phyloP scores from a whole-genome alignment of 2,888 invertebrate species.

The Diabrotica balteata region DNA sequence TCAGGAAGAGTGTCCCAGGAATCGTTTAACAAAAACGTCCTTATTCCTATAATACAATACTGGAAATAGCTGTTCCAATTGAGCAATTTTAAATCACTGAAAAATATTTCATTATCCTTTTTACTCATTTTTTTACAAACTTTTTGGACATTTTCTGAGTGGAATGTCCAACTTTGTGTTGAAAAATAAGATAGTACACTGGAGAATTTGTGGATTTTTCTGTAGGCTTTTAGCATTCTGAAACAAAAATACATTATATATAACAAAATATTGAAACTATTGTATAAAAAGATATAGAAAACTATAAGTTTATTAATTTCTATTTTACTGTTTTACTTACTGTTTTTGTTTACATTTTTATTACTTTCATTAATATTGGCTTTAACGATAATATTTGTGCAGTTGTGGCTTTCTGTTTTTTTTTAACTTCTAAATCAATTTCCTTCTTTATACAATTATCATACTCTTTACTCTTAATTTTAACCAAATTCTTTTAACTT shows the following conservation, averaged over 20 bases:
- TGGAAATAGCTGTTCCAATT: slow-evolving; percentile 78
- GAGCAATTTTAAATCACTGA: slow-evolving; percentile 77
- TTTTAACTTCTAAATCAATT: no score
- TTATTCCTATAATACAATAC: slow-evolving; percentile 75
- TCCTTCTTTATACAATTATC: no score
- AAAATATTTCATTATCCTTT: slow-evolving; percentile 68
- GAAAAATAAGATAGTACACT: slow-evolving; percentile 79
- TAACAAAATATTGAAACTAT: no score
- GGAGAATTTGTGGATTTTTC: slow-evolving; percentile 80
- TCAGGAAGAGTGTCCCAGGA: slow-evolving; percentile 71
- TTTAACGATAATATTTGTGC: no score
- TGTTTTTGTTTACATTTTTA: no score
- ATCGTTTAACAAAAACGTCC: slow-evolving; percentile 82
- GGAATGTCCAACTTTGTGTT: slow-evolving; percentile 74
- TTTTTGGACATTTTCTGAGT: slow-evolving; percentile 67
- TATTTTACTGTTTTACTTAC: no score
- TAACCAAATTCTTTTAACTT: no score
- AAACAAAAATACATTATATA: slow-evolving; percentile 33
- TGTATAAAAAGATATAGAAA: no score
- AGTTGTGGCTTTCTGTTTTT: no score
- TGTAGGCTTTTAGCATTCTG: slow-evolving; percentile 81
- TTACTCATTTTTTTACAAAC: slow-evolving; percentile 64
- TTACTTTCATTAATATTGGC: no score
- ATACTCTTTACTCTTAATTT: no score
- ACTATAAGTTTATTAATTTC: no score